Conservation (phyloP, 2,113 vertebrate species). For the Perca flavescens region DNA sequence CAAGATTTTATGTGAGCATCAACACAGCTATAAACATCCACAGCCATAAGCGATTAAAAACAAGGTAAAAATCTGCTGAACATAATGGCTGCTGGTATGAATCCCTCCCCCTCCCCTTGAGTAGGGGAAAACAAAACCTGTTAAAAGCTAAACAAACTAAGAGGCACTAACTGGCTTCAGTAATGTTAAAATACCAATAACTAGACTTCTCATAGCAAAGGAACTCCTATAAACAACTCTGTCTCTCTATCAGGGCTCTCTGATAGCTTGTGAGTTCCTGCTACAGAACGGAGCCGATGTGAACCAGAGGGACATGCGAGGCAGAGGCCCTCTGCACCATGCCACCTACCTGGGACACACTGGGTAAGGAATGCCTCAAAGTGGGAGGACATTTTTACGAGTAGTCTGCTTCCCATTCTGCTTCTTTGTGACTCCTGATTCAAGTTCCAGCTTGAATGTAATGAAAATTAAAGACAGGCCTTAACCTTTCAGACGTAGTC, state of each 20-base stretch:
- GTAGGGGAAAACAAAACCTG: neutral
- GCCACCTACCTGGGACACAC: constrained; percentile 95
- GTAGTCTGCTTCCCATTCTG: neutral
- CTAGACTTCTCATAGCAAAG: neutral
- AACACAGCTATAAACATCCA: neutral
- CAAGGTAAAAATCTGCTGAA: neutral
- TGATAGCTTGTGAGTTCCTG: constrained; percentile 97
- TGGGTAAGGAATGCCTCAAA: constrained; percentile 82
- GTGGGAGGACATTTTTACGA: neutral
- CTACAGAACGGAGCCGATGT: constrained; percentile 98
- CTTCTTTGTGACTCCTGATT: neutral
- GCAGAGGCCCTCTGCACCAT: constrained; percentile 94
- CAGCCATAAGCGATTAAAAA: neutral
- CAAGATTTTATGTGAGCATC: neutral
- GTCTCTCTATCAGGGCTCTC: constrained; percentile 87
- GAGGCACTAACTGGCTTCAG: neutral
- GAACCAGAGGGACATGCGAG: constrained; percentile 92
- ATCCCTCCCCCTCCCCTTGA: neutral
- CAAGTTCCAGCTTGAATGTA: neutral
- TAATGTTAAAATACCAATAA: neutral
- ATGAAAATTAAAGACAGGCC: too few relatives aligned
- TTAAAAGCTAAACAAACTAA: neutral
- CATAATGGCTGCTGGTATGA: neutral
- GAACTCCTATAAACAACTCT: neutral
- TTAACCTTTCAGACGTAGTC: too few relatives aligned